Conservation (phyloP, 2,113 vertebrate species). For the Petroica traversi region DNA sequence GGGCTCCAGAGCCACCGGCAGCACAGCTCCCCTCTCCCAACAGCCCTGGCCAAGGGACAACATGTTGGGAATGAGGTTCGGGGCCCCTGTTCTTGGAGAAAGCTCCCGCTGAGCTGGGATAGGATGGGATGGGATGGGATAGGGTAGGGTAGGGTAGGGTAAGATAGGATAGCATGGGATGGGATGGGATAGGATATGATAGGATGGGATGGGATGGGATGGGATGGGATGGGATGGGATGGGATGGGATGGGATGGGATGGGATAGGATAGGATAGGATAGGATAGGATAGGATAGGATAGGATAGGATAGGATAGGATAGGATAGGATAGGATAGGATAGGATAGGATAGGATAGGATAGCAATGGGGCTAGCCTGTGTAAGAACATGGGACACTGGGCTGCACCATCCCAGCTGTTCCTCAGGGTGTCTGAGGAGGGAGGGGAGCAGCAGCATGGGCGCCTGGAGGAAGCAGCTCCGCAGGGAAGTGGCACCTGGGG, state of each 20-base stretch:
- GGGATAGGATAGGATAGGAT: no score
- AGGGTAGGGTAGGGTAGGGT: background rate
- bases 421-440: background rate
- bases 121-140: background rate
- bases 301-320: background rate
- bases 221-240: no score
- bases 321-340: background rate
- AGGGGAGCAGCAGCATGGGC: background rate
- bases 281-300: no score
- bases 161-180: background rate
- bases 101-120: fast-evolving
- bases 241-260: background rate
- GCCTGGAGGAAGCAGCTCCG: background rate
- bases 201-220: background rate
- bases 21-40: background rate
- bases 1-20: background rate
- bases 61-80: fast-evolving
- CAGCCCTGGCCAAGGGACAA: background rate
- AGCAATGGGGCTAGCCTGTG: background rate
- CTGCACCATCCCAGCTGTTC: background rate
- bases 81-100: background rate
- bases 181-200: background rate
- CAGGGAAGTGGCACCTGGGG: background rate
- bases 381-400: background rate
- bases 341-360: background rate